Evolutionary conservation across 2,888 invertebrate genomes (phyloP), one percentile per base, ranked within the genome.

Genomic region (Amblyteles armatorius): DNA sequence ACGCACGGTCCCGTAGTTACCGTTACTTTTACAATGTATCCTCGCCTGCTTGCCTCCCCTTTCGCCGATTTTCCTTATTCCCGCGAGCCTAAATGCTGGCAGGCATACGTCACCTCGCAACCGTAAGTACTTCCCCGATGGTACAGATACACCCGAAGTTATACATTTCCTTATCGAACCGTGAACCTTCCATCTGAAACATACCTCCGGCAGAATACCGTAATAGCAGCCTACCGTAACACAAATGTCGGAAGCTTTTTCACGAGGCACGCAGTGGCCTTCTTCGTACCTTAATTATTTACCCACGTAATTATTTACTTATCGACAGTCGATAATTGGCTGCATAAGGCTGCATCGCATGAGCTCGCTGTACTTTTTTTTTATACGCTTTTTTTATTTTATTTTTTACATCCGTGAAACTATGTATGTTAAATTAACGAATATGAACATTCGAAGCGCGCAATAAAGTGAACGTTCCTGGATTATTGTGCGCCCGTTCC

Each of bases 1-100:
- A 48, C 16, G 33, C 50, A 57, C 72, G 63, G 26, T 67, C 19
- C 33, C 13, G 55, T 22, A 67, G 73, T 80, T 80, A 33, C 67
- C 55, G 57, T 74, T 74, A 52, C 29, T 7, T 16, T 74, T 68
- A 60, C 73, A 57, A 74, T 63, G 16, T 33, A 60, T 44, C 40
- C 65, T 26, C 57, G 57, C 19, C 33, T 67, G 65, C 26, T 33
- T 9, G n/a, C 60, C 36, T 29, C 72, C 13, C 72, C 50, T 68
- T 74, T 55, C 48, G 68, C 80, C 22, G 50, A 65, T 71, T 52
- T 71, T 29, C 60, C 52, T 16, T 55, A 52, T 80, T 55, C 36
- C 44, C 22, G 33, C n/a, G 80, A 22, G 48, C 57, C 33, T 48
- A 50, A 65, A 55, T 26, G 57, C 33, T 26, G n/a, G 22, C 26